phyloP scores from a whole-genome alignment of 2,113 vertebrate genomes.

The Malaclemys terrapin region DNA sequence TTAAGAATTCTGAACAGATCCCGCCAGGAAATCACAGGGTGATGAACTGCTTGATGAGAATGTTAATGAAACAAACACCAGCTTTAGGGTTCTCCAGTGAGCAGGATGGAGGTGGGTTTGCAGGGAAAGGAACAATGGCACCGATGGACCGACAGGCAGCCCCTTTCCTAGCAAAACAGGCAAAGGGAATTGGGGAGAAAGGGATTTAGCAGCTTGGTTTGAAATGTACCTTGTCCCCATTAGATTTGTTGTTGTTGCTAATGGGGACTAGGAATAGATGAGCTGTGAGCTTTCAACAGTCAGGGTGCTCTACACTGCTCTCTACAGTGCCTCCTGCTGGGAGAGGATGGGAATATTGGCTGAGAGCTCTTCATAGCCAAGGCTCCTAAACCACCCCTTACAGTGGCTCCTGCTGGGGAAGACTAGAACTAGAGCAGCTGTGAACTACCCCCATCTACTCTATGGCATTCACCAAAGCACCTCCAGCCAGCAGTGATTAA shows the following conservation, averaged over 20 bases:
- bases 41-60: slow-evolving; percentile 48
- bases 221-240: fast-evolving
- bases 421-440: background rate
- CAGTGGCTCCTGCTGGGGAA: background rate
- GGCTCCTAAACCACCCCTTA: background rate
- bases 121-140: background rate
- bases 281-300: background rate
- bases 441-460: background rate
- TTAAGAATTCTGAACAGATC: slow-evolving; percentile 52
- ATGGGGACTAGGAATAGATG: background rate
- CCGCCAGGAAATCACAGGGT: slow-evolving; percentile 50
- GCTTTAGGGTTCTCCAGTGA: background rate
- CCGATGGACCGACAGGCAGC: slow-evolving; percentile 4
- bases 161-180: background rate
- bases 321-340: background rate
- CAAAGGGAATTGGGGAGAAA: background rate
- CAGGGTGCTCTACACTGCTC: background rate
- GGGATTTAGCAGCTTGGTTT: background rate
- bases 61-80: slow-evolving; percentile 65
- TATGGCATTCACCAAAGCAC: background rate
- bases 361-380: background rate
- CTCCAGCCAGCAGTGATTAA: background rate
- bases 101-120: slow-evolving; percentile 30
- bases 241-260: background rate
- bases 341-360: background rate